Evolutionary conservation across 2,888 invertebrate species (phyloP).

Genomic region (Aspidiotus destructor): DNA sequence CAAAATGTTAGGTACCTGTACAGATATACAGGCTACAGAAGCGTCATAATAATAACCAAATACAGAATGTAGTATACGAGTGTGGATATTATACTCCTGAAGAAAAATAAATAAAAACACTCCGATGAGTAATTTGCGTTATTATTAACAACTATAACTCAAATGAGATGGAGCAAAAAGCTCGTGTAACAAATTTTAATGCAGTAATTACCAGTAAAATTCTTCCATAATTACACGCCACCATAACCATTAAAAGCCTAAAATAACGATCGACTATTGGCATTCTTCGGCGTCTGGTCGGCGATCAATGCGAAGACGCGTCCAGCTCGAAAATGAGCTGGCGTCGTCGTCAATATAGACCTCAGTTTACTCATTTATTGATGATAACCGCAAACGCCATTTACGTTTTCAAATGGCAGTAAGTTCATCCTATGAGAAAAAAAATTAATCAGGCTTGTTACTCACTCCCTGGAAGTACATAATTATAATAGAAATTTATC

Average conservation of each 20-base stretch:
- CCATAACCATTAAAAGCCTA: conserved; percentile 15
- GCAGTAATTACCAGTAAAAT: conserved; percentile 28
- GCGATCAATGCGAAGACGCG: conserved; percentile 20
- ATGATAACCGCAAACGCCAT: conserved; percentile 5
- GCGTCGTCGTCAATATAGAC: conserved; percentile 11
- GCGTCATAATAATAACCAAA: too few species aligned
- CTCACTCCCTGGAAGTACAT: too few species aligned
- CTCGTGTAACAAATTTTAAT: conserved; percentile 28
- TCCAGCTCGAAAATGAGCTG: conserved; percentile 27
- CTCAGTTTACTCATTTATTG: neutral
- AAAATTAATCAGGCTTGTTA: too few species aligned
- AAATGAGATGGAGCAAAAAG: conserved; percentile 18
- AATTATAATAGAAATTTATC: too few species aligned
- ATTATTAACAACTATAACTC: too few species aligned
- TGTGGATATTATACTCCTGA: too few species aligned
- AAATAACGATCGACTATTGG: conserved; percentile 24
- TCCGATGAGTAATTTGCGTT: too few species aligned
- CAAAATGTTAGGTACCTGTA: too few species aligned
- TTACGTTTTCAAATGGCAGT: neutral
- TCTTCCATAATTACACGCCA: conserved; percentile 28
- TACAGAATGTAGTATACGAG: too few species aligned
- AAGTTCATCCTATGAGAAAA: too few species aligned
- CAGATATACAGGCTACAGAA: too few species aligned
- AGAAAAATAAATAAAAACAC: too few species aligned
- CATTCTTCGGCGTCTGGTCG: conserved; percentile 23